Base-by-base conservation (phyloP, 2,888 invertebrate genomes). In the Hemaris fuciformis region DNA sequence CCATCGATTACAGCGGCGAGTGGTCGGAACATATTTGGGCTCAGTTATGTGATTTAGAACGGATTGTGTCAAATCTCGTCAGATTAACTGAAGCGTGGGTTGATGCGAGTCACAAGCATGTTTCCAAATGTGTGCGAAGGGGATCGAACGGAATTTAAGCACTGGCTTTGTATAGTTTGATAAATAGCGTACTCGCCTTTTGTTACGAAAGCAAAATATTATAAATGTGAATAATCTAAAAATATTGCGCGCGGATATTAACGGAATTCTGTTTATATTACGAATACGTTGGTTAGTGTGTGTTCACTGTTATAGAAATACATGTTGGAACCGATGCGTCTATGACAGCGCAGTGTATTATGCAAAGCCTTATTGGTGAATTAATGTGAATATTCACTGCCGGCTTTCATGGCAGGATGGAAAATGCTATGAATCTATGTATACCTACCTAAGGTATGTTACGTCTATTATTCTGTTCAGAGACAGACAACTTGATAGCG, bases 11-110 rank as follows among this genome's bases (percentile, higher is more conserved):
- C 63, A 65, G 61, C 42, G 60, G 43, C 27, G 61, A 56, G 45
- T 62, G 63, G 68, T 67, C 66, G 60, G 61, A 74, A 74, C 72
- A 75, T 70, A 72, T 65, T 72, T 64, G 65, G 66, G 68, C 66
- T 71, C 69, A 72, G 70, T 74, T 70, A 77, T 78, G 74, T 78
- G 79, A 81, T 80, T 80, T 72, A 68, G 67, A 67, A 66, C 69
- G 66, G 72, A 76, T 76, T 74, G 74, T 70, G 72, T 77, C 77
- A 81, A 77, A 79, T 66, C 73, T 70, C 65, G 61, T 66, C 66
- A 74, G 74, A 79, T 78, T 79, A 80, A 80, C 76, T 80, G 72
- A 70, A 77, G 71, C 78, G 73, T 74, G 63, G 60, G 62, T 67
- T 68, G 72, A 72, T 69, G 67, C 74, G 72, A 73, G 68, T 77